Percentiles rank a stretch among this genome's conserved stretches.
Evolutionary conservation across 2,113 vertebrate genomes (phyloP).

Genomic region (Mastomys natalensis): DNA sequence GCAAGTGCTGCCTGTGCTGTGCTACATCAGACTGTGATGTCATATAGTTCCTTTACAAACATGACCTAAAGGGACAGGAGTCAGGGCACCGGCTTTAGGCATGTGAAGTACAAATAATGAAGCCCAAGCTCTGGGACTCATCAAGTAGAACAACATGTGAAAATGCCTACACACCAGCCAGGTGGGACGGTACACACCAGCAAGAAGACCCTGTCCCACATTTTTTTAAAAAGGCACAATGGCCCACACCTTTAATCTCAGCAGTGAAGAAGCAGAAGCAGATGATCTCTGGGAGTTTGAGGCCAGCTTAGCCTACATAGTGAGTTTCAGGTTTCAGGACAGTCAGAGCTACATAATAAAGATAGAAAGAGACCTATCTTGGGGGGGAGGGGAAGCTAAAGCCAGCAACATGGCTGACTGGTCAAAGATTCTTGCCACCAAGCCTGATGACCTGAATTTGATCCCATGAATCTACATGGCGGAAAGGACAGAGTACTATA

Average conservation of each 20-base stretch:
- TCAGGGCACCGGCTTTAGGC: not conserved
- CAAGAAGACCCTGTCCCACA: not conserved
- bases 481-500: not conserved
- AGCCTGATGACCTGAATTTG: not conserved
- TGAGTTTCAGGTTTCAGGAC: not conserved
- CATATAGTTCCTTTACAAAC: not conserved
- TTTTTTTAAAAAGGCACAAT: not conserved
- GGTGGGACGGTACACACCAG: too few species aligned
- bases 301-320: not conserved
- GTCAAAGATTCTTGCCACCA: not conserved
- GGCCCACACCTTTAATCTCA: not conserved
- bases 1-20: too few species aligned
- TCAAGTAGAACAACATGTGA: not conserved
- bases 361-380: not conserved
- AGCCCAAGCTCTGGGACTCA: not conserved
- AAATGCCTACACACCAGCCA: too few species aligned
- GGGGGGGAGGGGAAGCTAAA: not conserved
- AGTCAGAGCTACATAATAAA: not conserved
- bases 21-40: not conserved
- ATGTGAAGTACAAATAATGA: not conserved
- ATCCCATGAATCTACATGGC: not conserved
- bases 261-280: not conserved
- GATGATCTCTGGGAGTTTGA: not conserved
- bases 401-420: not conserved
- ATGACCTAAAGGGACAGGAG: not conserved